These are phyloP conservation scores for Megathymus violae DNA, from an alignment of 1,140 invertebrate genomes.

Conservation along the genomic window DNA sequence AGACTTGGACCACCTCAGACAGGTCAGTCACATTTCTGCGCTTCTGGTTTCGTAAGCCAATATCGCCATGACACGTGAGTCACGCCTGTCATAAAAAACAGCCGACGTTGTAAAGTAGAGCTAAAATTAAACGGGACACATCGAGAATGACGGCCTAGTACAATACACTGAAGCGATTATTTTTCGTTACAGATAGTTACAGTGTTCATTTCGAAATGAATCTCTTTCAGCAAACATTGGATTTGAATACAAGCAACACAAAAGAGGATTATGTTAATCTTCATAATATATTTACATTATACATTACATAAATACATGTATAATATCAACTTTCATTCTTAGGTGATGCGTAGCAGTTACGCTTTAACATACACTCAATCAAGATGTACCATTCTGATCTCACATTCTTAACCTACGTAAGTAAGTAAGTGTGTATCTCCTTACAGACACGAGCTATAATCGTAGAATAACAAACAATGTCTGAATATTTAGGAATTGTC, in stretches of 20 bases:
- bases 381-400: slow-evolving; percentile 8
- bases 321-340: too few species aligned
- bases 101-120: neutral
- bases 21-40: slow-evolving; percentile 79
- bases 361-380: neutral
- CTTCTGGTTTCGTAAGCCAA: neutral
- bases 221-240: too few species aligned
- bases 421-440: neutral
- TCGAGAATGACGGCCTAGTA: neutral
- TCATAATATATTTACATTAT: too few species aligned
- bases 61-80: slow-evolving; percentile 1
- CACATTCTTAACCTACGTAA: neutral
- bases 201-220: too few species aligned
- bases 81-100: slow-evolving; percentile 8
- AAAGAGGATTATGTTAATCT: too few species aligned
- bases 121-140: neutral
- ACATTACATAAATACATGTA: too few species aligned
- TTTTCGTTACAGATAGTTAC: too few species aligned
- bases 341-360: slow-evolving; percentile 1
- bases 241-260: too few species aligned
- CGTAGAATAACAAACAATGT: slow-evolving; percentile 11
- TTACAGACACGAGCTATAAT: slow-evolving; percentile 14
- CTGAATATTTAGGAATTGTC: slow-evolving; percentile 9
- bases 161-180: slow-evolving; percentile 1
- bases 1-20: slow-evolving; percentile 90